Evolutionary conservation across 2,113 vertebrate genomes (phyloP).

Genomic region (Pipra filicauda): DNA sequence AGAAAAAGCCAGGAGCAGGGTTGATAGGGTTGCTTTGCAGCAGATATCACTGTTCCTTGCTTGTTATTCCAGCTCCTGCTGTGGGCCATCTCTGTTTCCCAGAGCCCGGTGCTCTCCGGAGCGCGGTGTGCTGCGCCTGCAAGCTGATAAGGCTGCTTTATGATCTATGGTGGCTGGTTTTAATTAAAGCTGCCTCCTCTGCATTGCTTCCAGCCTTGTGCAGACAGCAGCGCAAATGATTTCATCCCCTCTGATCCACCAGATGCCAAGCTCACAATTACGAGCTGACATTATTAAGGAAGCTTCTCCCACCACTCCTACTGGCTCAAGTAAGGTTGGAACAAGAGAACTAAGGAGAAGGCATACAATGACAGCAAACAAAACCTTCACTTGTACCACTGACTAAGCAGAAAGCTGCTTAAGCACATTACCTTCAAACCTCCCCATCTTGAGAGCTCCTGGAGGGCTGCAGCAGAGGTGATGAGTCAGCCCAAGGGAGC

Average conservation of each 20-base stretch:
- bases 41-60: background rate
- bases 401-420: background rate
- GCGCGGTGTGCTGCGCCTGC: rapidly evolving
- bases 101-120: rapidly evolving
- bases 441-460: background rate
- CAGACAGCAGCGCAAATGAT: background rate
- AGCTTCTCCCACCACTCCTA: background rate
- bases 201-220: background rate
- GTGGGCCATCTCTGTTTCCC: background rate
- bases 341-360: background rate
- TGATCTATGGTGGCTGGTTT: background rate
- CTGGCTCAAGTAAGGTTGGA: background rate
- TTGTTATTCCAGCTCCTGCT: rapidly evolving
- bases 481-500: background rate
- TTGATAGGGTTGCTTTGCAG: background rate
- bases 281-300: background rate
- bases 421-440: background rate
- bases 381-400: background rate
- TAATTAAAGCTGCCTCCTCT: constrained; percentile 50
- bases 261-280: constrained; percentile 4
- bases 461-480: background rate
- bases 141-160: background rate
- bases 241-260: background rate
- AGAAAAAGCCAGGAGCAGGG: background rate
- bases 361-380: background rate